Evolutionary conservation across 2,797 vertebrate species (phyloP).

Genomic region (Chaenodraco wilsoni): DNA sequence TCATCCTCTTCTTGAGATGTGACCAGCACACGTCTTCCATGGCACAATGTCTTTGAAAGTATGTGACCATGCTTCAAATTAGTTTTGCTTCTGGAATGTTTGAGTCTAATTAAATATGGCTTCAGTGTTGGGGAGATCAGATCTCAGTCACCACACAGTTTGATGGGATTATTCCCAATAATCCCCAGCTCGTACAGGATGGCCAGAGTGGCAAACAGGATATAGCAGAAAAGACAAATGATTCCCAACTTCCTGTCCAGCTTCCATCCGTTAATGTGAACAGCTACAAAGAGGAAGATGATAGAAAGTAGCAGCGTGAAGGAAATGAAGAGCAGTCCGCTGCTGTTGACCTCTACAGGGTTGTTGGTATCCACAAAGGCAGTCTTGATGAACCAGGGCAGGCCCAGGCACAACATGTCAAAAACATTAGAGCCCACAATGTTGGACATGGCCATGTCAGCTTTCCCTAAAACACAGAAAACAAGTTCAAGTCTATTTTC

Average conservation of each 20-base stretch:
- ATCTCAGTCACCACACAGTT: constrained; percentile 85
- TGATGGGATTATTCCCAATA: constrained; percentile 91
- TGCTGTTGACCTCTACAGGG: constrained; percentile 92
- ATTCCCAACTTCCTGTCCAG: constrained; percentile 93
- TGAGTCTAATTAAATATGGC: constrained; percentile 22
- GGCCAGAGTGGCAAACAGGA: constrained; percentile 88
- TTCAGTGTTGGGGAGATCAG: constrained; percentile 33
- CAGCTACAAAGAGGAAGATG: constrained; percentile 89
- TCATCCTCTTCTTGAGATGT: constrained; percentile 37
- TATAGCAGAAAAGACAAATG: constrained; percentile 88
- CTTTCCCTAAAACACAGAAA: constrained; percentile 87
- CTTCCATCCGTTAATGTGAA: constrained; percentile 94
- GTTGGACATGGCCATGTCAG: constrained; percentile 99
- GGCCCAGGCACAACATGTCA: constrained; percentile 95
- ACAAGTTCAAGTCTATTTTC: not conserved
- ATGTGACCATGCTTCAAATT: constrained; percentile 3
- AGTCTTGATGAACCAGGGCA: constrained; percentile 97
- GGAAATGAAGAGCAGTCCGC: constrained; percentile 90
- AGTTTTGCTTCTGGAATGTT: constrained; percentile 22
- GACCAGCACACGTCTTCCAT: constrained; percentile 33
- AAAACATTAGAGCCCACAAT: constrained; percentile 98
- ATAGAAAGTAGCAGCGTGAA: constrained; percentile 91
- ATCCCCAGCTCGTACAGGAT: constrained; percentile 96
- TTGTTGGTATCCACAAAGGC: constrained; percentile 88
- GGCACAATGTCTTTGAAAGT: not conserved